Evolutionary conservation across 1,140 invertebrate species (phyloP).

Genomic region (Dreissena polymorpha): DNA sequence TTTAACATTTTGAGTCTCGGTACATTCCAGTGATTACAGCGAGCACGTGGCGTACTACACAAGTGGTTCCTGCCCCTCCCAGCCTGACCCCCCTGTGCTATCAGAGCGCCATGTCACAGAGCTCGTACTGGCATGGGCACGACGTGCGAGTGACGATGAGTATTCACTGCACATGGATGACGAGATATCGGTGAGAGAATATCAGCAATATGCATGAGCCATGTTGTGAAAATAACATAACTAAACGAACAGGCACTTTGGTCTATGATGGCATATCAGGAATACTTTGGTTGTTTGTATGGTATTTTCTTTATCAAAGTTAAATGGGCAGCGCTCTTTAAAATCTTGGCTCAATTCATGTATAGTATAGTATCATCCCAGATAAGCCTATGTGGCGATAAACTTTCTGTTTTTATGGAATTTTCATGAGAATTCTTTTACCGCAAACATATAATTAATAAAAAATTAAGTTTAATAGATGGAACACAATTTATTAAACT

Average conservation of each 20-base stretch:
- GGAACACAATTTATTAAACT: too few species aligned
- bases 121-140: conserved; percentile 86
- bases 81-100: conserved; percentile 86
- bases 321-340: too few species aligned
- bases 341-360: too few species aligned
- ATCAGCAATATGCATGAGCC: background rate
- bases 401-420: too few species aligned
- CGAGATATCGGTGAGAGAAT: conserved; percentile 80
- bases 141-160: conserved; percentile 86
- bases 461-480: too few species aligned
- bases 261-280: background rate
- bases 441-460: too few species aligned
- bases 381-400: too few species aligned
- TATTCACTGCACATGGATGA: conserved; percentile 92
- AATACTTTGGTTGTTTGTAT: background rate
- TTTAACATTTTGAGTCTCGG: background rate
- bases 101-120: conserved; percentile 83
- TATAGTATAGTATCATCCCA: too few species aligned
- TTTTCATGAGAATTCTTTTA: too few species aligned
- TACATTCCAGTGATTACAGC: conserved; percentile 84
- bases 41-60: conserved; percentile 85
- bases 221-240: too few species aligned
- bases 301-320: too few species aligned
- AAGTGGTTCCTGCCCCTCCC: conserved; percentile 82
- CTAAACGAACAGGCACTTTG: too few species aligned